Conservation (phyloP, 1,140 invertebrate species). For the Oreohelix idahoensis region DNA sequence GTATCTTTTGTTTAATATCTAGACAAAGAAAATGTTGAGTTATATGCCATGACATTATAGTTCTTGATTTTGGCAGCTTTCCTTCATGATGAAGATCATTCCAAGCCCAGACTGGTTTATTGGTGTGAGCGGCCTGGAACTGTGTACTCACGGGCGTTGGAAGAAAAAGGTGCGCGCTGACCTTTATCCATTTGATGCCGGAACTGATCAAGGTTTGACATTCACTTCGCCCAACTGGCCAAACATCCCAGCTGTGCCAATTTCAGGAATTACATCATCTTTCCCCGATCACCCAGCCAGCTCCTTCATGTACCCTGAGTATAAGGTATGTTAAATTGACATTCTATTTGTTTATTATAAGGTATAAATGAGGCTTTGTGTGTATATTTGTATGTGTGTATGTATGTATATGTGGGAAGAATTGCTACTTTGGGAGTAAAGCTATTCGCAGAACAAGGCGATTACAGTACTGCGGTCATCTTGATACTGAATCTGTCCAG, state of each 20-base stretch:
- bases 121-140: slow-evolving; percentile 56
- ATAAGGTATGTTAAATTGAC: slow-evolving; percentile 50
- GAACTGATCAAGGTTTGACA: slow-evolving; percentile 61
- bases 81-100: slow-evolving; percentile 61
- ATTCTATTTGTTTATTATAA: too few species aligned
- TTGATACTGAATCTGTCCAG: slow-evolving; percentile 77
- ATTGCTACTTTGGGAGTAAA: slow-evolving; percentile 82
- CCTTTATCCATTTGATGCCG: slow-evolving; percentile 58
- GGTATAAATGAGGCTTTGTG: too few species aligned
- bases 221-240: slow-evolving; percentile 66
- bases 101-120: slow-evolving; percentile 69
- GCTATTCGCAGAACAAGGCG: slow-evolving; percentile 87
- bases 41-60: too few species aligned
- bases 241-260: slow-evolving; percentile 49
- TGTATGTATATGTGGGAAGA: too few species aligned
- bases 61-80: slow-evolving; percentile 56
- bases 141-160: slow-evolving; percentile 59
- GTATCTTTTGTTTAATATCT: too few species aligned
- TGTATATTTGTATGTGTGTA: too few species aligned
- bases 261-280: slow-evolving; percentile 52
- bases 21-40: too few species aligned
- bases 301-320: slow-evolving; percentile 58
- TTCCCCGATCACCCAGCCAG: slow-evolving; percentile 57
- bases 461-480: slow-evolving; percentile 79
- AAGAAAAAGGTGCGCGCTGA: slow-evolving; percentile 47